phyloP scores from a whole-genome alignment of 2,797 vertebrate species.

The Ctenochaetus hawaiiensis region DNA sequence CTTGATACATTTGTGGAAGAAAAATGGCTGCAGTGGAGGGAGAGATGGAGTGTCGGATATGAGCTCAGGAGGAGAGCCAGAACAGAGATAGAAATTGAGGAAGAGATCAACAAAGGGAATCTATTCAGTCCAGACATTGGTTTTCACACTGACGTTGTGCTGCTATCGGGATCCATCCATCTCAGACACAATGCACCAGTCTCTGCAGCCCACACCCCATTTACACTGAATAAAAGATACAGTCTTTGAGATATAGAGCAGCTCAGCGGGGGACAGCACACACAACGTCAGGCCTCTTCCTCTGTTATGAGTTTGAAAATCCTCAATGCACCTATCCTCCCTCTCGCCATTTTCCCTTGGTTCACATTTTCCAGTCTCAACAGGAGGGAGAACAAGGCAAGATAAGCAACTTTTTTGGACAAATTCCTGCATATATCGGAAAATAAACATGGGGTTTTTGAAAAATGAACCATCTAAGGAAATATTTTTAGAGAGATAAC shows the following conservation, averaged over 20 bases:
- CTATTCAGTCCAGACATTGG: slow-evolving; percentile 66
- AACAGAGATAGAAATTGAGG: slow-evolving; percentile 64
- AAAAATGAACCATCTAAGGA: no score
- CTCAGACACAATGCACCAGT: slow-evolving; percentile 70
- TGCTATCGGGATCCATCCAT: slow-evolving; percentile 72
- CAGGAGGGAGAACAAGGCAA: slow-evolving; percentile 33
- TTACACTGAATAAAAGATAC: slow-evolving; percentile 60
- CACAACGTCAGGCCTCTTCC: slow-evolving; percentile 27
- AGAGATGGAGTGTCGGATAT: slow-evolving; percentile 54
- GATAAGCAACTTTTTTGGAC: slow-evolving; percentile 16
- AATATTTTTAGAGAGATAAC: slow-evolving; percentile 3
- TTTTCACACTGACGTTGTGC: slow-evolving; percentile 48
- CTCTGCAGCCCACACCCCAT: slow-evolving; percentile 57
- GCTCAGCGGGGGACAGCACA: slow-evolving; percentile 41
- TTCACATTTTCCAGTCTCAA: slow-evolving; percentile 34
- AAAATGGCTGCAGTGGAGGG: slow-evolving; percentile 58
- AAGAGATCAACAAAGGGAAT: slow-evolving; percentile 74
- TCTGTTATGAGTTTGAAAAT: slow-evolving; percentile 41
- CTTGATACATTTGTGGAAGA: slow-evolving; percentile 37
- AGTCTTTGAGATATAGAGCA: slow-evolving; percentile 54
- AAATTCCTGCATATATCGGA: background rate
- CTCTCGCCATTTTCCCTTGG: slow-evolving; percentile 16
- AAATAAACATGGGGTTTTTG: background rate
- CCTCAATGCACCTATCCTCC: slow-evolving; percentile 26
- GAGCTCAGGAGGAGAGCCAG: slow-evolving; percentile 40